A percentile compares a stretch with the other conserved stretches of the same genome.
phyloP scores from a whole-genome alignment of 2,888 invertebrate genomes.

The Dysmachus trigonus region DNA sequence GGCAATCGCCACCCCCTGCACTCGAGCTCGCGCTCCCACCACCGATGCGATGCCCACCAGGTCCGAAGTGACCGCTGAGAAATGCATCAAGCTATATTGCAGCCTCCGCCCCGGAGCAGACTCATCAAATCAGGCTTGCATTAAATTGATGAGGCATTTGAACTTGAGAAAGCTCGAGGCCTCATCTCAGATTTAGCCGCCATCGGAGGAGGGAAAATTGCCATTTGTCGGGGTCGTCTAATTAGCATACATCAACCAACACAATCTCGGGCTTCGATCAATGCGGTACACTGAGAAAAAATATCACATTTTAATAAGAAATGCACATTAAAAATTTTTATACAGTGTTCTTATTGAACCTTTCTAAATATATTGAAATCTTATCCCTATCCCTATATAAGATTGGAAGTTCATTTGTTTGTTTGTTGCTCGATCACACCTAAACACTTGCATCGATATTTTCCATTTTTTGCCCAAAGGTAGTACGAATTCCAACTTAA shows the following conservation, averaged over 20 bases:
- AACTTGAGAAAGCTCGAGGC: not conserved
- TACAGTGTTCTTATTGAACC: no score
- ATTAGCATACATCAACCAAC: not conserved
- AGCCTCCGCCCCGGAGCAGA: not conserved
- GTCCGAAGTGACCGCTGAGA: not conserved
- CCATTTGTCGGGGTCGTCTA: not conserved
- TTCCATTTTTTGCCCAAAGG: no score
- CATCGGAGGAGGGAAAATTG: not conserved
- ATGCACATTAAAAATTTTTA: no score
- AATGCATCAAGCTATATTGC: not conserved
- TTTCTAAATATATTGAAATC: no score
- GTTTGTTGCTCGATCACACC: no score
- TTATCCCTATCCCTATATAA: no score
- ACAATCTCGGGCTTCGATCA: not conserved
- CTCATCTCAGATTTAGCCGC: not conserved
- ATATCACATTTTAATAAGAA: no score
- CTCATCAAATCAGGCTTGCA: slow-evolving; percentile 33
- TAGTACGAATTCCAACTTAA: no score
- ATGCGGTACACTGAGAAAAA: not conserved
- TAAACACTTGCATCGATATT: no score
- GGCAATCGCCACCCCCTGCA: not conserved
- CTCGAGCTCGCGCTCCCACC: not conserved
- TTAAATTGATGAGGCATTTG: slow-evolving; percentile 16
- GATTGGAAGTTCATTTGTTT: no score
- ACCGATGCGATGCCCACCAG: not conserved